phyloP scores from a whole-genome alignment of 35 echinoderm and acorn worm genomes.

The Strongylocentrotus purpuratus region DNA sequence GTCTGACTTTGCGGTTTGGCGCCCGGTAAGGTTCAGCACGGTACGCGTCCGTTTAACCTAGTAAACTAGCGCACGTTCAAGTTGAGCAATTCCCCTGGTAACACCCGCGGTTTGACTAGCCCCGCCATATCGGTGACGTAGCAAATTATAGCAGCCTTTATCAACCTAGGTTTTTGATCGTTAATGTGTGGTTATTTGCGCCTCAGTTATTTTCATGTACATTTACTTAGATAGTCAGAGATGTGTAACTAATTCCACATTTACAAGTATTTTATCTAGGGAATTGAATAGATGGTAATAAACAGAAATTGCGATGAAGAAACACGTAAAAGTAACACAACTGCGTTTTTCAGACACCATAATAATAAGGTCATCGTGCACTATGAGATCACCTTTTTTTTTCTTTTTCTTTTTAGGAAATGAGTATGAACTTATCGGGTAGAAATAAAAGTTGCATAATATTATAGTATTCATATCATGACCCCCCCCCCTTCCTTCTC shows the following conservation, averaged over 20 bases:
- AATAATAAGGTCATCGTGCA: no score
- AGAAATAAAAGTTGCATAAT: no score
- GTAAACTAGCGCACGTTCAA: constrained; percentile 17
- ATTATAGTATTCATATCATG: no score
- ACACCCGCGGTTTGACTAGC: background rate
- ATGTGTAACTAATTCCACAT: background rate
- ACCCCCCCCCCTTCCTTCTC: no score
- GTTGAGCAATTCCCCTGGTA: constrained; percentile 4
- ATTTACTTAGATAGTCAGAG: background rate
- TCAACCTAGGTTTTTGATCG: background rate
- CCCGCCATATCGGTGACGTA: background rate
- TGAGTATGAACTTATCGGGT: no score
- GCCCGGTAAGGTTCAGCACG: background rate
- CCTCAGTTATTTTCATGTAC: background rate
- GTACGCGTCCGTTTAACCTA: constrained; percentile 29
- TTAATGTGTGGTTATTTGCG: constrained; percentile 1
- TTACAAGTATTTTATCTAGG: background rate
- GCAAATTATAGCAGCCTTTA: background rate
- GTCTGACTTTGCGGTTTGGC: constrained; percentile 13
- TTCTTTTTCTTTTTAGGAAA: no score
- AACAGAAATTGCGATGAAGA: no score
- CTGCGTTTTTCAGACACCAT: no score
- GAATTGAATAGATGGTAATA: background rate
- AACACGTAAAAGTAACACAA: no score
- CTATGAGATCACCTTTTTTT: no score